Evolutionary conservation across 2,797 vertebrate species (phyloP).

Genomic region (Pyrocephalus nanus): DNA sequence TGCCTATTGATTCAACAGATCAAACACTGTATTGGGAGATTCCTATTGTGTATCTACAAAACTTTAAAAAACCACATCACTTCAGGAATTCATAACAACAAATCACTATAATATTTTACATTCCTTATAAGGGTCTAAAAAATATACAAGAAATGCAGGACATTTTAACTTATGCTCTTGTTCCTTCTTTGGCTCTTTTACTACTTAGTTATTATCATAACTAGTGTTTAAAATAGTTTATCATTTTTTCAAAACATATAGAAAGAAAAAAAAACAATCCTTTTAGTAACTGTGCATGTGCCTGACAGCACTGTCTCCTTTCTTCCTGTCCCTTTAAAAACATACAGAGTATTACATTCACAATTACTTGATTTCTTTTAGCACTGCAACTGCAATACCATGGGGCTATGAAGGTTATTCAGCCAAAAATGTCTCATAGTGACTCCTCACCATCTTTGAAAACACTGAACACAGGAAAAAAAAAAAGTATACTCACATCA

Average conservation of each 20-base stretch:
- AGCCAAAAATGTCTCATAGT: neutral
- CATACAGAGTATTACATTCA: neutral
- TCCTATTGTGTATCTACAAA: neutral
- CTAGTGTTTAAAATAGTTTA: neutral
- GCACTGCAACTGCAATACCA: neutral
- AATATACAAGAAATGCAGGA: neutral
- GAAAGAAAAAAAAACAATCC: neutral
- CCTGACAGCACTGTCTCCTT: neutral
- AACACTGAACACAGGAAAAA: neutral
- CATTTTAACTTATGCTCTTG: neutral
- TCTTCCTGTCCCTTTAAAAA: neutral
- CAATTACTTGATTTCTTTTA: neutral
- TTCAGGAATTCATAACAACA: neutral
- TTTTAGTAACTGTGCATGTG: neutral
- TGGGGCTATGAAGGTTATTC: neutral
- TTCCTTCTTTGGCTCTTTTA: neutral
- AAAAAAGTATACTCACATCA: constrained; percentile 81
- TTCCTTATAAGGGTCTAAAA: neutral
- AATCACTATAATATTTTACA: neutral
- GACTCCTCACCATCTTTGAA: neutral
- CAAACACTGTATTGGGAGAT: neutral
- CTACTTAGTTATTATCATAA: neutral
- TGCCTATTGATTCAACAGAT: neutral
- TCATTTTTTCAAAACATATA: neutral
- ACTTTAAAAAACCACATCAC: neutral